Percentiles rank a stretch among this genome's conserved stretches.
Evolutionary conservation across 1,140 invertebrate species (phyloP).

Genomic region (Drosophila cardini): DNA sequence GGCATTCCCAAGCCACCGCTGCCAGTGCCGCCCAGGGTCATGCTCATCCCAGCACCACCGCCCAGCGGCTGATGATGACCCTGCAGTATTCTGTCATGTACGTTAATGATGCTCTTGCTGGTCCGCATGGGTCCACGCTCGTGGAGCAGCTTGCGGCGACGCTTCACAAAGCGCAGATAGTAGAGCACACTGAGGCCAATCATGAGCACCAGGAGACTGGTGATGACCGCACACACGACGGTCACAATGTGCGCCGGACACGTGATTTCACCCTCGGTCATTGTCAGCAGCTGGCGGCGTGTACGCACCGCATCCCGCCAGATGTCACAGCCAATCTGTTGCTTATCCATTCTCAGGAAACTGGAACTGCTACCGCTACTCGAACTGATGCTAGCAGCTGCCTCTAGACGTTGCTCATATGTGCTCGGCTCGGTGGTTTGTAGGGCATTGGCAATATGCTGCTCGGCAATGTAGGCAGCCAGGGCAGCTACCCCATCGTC

Average conservation of each 20-base stretch:
- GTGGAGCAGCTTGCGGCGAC: slow-evolving; percentile 71
- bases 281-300: slow-evolving; percentile 61
- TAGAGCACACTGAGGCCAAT: slow-evolving; percentile 80
- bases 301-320: slow-evolving; percentile 75
- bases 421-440: slow-evolving; percentile 72
- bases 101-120: slow-evolving; percentile 82
- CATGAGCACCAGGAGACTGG: slow-evolving; percentile 72
- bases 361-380: slow-evolving; percentile 43
- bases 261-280: slow-evolving; percentile 82
- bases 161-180: slow-evolving; percentile 81
- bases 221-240: slow-evolving; percentile 82
- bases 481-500: slow-evolving; percentile 60
- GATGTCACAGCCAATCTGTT: slow-evolving; percentile 81
- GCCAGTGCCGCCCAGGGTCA: slow-evolving; percentile 62
- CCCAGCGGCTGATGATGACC: slow-evolving; percentile 69
- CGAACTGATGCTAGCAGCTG: slow-evolving; percentile 45
- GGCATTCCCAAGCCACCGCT: slow-evolving; percentile 57
- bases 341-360: slow-evolving; percentile 74
- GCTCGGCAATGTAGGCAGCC: slow-evolving; percentile 77
- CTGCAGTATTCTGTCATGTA: slow-evolving; percentile 80
- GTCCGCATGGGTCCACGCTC: slow-evolving; percentile 72
- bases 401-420: slow-evolving; percentile 60
- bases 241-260: slow-evolving; percentile 84
- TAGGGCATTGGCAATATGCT: slow-evolving; percentile 70
- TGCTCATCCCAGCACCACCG: slow-evolving; percentile 65